These are phyloP conservation scores for Hydrozoanthus tunicans DNA, from an alignment of 64 coral and sea anemone genomes.

Conservation along the genomic window DNA sequence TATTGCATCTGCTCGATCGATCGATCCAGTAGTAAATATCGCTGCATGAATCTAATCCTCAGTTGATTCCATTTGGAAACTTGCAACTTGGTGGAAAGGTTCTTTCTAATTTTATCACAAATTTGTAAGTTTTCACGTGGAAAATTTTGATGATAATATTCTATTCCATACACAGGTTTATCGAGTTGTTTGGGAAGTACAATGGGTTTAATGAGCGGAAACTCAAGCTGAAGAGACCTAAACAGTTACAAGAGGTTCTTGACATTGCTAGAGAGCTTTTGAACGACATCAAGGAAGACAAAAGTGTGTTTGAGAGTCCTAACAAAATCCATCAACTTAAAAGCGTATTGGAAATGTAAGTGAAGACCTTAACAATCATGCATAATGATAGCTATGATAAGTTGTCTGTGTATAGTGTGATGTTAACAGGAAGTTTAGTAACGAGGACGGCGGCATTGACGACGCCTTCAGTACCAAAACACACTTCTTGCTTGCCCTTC, in stretches of 20 bases:
- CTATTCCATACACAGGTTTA: conserved; percentile 58
- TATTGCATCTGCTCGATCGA: too few relatives aligned
- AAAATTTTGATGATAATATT: not conserved
- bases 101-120: not conserved
- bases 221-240: conserved; percentile 82
- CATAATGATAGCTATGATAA: not conserved
- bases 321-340: conserved; percentile 87
- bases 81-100: too few relatives aligned
- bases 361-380: not conserved
- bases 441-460: too few relatives aligned
- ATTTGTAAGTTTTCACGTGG: not conserved
- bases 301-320: conserved; percentile 72
- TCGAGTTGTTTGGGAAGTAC: conserved; percentile 86
- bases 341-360: conserved; percentile 92
- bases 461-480: too few relatives aligned
- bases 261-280: conserved; percentile 83
- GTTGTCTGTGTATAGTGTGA: not conserved
- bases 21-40: too few relatives aligned
- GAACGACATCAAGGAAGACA: conserved; percentile 62
- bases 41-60: too few relatives aligned
- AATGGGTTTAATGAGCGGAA: conserved; percentile 78
- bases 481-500: too few relatives aligned
- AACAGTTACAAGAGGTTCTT: conserved; percentile 86
- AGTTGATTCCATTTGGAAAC: too few relatives aligned
- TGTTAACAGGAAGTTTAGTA: not conserved